Base-by-base conservation (phyloP, 2,797 vertebrate species). In the Phylloscopus collybita region DNA sequence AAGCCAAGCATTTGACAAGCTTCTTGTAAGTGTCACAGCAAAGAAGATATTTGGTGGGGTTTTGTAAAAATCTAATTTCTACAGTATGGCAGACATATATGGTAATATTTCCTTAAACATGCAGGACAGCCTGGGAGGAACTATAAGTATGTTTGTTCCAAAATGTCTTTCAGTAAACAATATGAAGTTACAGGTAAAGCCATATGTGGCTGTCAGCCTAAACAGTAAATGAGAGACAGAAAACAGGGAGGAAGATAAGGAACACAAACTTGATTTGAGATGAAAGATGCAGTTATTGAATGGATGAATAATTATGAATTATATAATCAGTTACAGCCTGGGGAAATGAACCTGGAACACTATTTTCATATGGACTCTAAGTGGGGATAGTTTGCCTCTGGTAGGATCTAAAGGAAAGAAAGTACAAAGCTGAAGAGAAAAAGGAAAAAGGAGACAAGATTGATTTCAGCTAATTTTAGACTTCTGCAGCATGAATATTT, bases 381-480 rank as follows among this genome's bases (percentile, higher is more conserved):
- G 12, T 49, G 16, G 11, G 9, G 13, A 66, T 56, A 59, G 7
- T 25, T 79, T 67, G 49, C 3, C 17, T 82, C 80, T 80, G 8
- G 45, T 73, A 82, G 40, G 20, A 83, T 32, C 23, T 32, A 80
- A 78, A 80, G 18, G 9, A 80, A 91, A 59, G 16, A 82, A 89
- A 80, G 85, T 72, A 50, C 14, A 72, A 18, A 50, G 36, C 23
- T 91, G 54, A 70, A 86, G 53, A 86, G 7, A 61, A 47, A 93
- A 91, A 70, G 3, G 30, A 17, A 70, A 88, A 89, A 89, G n/a
- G 13, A 85, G 26, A 45, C 4, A 42, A 79, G 40, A 66, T 70
- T 71, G 64, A 75, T 87, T 91, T 92, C 29, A 73, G n/a, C 64
- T 92, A 87, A 94, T 91, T 95, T 92, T 87, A 92, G 81, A 76